These are phyloP conservation scores for Apodemus agrarius DNA, from an alignment of 2,797 vertebrate species.

Conservation along the genomic window DNA sequence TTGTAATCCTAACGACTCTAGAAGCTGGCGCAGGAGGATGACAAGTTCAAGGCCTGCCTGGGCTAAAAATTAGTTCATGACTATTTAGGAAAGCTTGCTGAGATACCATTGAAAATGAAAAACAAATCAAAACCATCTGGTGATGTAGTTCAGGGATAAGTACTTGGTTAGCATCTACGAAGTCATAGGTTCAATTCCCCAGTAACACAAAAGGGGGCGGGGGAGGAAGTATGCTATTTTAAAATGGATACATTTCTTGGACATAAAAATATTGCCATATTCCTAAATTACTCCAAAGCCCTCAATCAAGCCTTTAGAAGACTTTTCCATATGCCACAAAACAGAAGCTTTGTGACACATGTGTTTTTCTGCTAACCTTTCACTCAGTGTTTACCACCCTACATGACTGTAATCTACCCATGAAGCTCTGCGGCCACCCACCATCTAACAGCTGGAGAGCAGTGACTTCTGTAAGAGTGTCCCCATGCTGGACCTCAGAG, in stretches of 20 bases:
- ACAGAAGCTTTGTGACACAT: background rate
- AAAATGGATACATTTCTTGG: constrained; percentile 6
- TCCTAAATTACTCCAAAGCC: background rate
- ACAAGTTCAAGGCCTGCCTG: background rate
- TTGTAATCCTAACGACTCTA: background rate
- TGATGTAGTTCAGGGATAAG: background rate
- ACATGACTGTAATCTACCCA: background rate
- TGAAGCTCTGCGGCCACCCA: background rate
- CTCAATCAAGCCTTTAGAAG: background rate
- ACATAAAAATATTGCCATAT: background rate
- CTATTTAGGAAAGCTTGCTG: background rate
- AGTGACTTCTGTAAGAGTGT: background rate
- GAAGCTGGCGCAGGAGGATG: background rate
- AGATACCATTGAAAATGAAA: background rate
- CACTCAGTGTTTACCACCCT: background rate
- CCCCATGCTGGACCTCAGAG: background rate
- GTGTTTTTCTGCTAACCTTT: background rate
- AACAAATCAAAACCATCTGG: background rate
- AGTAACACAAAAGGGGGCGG: background rate
- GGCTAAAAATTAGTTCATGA: background rate
- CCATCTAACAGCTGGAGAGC: background rate
- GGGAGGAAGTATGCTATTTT: background rate
- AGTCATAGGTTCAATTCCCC: background rate
- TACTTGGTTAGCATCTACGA: background rate
- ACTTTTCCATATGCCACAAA: constrained; percentile 37